Conservation (phyloP, 2,113 vertebrate species). For the Otocyon megalotis region DNA sequence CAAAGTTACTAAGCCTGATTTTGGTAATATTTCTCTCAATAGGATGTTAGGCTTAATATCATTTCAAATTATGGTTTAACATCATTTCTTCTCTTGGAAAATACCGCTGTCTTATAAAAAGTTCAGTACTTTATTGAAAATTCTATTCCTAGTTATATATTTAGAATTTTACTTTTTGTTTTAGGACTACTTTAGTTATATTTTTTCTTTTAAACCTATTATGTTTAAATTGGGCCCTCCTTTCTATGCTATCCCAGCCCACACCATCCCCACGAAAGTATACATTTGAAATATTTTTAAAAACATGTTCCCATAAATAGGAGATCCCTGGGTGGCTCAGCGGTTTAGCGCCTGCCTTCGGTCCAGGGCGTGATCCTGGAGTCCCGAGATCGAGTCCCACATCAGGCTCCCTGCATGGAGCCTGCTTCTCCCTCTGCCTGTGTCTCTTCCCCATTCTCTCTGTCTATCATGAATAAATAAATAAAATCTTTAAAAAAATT, state of each 20-base stretch:
- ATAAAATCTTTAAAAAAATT: too few relatives aligned
- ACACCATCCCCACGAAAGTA: background rate
- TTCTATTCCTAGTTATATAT: background rate
- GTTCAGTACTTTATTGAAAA: background rate
- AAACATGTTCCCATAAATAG: background rate
- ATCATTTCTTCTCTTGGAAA: background rate
- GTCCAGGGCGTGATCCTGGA: too few relatives aligned
- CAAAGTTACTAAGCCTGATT: background rate
- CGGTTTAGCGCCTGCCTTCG: too few relatives aligned
- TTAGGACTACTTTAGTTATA: background rate
- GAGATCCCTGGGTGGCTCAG: too few relatives aligned
- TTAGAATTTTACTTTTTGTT: constrained; percentile 11
- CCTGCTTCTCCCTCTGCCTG: too few relatives aligned
- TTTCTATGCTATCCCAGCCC: background rate
- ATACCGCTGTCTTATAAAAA: background rate
- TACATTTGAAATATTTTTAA: background rate
- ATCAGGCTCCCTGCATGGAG: too few relatives aligned
- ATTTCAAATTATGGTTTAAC: background rate
- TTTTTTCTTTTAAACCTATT: background rate
- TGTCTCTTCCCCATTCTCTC: too few relatives aligned
- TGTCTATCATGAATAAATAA: too few relatives aligned
- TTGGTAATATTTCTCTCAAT: background rate
- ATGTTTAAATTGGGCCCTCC: background rate
- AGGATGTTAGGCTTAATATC: background rate
- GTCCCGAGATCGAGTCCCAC: too few relatives aligned